These are phyloP conservation scores for Drosophila koepferae DNA, from an alignment of 2,888 invertebrate species.

Conservation along the genomic window DNA sequence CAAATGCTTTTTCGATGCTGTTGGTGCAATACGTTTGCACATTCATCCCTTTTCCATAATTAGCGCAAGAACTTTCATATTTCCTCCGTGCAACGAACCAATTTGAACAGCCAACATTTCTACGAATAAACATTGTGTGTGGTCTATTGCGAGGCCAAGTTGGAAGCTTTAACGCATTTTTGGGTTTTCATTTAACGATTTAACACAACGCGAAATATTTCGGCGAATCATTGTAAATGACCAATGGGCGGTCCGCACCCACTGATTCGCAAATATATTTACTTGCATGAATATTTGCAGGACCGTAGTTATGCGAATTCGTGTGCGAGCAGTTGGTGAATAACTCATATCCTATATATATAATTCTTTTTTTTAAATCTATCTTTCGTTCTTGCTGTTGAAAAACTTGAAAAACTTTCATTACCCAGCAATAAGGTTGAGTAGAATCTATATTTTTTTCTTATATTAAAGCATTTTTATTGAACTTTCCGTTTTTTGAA, in stretches of 20 bases:
- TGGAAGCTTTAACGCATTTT: conserved; percentile 36
- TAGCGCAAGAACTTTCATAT: background rate
- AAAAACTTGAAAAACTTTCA: conserved; percentile 2
- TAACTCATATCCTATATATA: background rate
- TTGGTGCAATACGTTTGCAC: background rate
- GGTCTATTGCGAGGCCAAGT: conserved; percentile 20
- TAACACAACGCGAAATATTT: conserved; percentile 48
- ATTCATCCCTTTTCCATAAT: background rate
- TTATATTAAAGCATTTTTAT: background rate
- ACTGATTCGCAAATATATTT: conserved; percentile 22
- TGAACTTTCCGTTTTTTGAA: background rate
- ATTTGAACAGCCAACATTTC: background rate
- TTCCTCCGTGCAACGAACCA: background rate
- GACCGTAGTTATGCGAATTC: conserved; percentile 20
- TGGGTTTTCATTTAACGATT: conserved; percentile 36
- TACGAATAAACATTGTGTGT: background rate
- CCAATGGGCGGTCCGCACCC: conserved; percentile 32
- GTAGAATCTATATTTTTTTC: no score
- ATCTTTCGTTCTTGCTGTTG: background rate
- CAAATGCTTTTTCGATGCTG: background rate
- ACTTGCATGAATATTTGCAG: conserved; percentile 29
- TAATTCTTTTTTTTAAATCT: background rate
- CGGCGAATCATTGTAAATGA: conserved; percentile 42
- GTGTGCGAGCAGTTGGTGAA: background rate
- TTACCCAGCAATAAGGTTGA: background rate